Base-by-base conservation (phyloP, 2,113 vertebrate genomes). In the Hypomesus transpacificus region DNA sequence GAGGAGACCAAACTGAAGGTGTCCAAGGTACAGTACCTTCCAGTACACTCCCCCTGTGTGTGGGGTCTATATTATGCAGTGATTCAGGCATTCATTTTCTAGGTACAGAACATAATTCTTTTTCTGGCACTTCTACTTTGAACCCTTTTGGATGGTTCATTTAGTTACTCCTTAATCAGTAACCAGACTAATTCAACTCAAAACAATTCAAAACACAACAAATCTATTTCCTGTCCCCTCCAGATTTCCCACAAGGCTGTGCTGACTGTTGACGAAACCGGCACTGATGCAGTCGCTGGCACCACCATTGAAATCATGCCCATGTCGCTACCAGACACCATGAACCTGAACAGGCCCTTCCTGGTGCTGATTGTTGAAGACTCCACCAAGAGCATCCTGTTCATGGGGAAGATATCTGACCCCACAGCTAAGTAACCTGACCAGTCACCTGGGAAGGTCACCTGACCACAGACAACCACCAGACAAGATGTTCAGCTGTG, bases 401-500 rank as follows among this genome's bases (percentile, higher is more conserved):
- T 98, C 81, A 87, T 94, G 82, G 94, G 91, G 81, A 95, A 94
- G 88, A 87, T 97, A 68, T 76, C 65, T 75, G 88, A 94, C 68
- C 95, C 93, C 0, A 56, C 79, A 20, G 76, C 78, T 21, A 50
- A 80, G 51, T 89, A 76, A 81, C 50, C 51, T 1, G 1, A 66
- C 5, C 21, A 61, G 21, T 57, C 1, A 0, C 4, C 14, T n/a
- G 21, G 1, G 0, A 8, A 13, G 3, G 13, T 1, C 39, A 11
- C 39, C 39, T 46, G 39, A 11, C 39, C 39, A 11, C 39, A 46
- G 39, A 46, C 39, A 46, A 13, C 39, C 39, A 11, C 39, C 39
- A 46, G 39, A 46, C 39, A 46, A 46, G 8, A 46, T 1, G 39
- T 46, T 9, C 39, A 46, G 39, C 39, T 46, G 39, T 13, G 39